Conservation (phyloP, 2,888 invertebrate species). For the Tenthredo livida region DNA sequence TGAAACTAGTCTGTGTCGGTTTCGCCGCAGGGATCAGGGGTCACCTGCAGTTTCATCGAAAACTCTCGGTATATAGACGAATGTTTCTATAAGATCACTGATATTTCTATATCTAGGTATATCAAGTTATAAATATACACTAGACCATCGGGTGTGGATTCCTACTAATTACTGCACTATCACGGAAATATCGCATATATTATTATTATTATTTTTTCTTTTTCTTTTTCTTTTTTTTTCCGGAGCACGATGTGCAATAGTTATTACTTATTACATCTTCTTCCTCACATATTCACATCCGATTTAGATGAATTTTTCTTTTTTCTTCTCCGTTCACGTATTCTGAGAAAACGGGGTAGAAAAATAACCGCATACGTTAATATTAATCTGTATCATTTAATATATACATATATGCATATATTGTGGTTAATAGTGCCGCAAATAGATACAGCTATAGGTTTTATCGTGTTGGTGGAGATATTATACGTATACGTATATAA, state of each 20-base stretch:
- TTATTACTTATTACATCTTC: background rate
- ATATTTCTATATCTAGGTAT: background rate
- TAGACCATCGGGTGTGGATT: background rate
- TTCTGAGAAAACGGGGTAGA: background rate
- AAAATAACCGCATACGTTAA: slow-evolving; percentile 42
- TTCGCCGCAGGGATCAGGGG: too few species aligned
- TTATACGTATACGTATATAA: background rate
- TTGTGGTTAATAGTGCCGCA: background rate
- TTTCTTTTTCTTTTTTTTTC: too few species aligned
- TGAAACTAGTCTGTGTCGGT: too few species aligned
- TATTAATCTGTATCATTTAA: background rate
- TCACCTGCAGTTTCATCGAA: too few species aligned
- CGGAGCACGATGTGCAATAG: background rate
- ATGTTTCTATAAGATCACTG: background rate
- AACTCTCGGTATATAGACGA: background rate
- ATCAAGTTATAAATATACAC: background rate
- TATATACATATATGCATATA: background rate
- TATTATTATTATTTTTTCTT: background rate
- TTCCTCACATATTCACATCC: background rate
- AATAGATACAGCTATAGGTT: background rate
- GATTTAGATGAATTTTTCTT: background rate
- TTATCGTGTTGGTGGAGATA: background rate
- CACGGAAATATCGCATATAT: background rate
- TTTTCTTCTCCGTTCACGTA: background rate
- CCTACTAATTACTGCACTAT: background rate